phyloP scores from a whole-genome alignment of 2,113 vertebrate species.

The Leiothrix lutea region DNA sequence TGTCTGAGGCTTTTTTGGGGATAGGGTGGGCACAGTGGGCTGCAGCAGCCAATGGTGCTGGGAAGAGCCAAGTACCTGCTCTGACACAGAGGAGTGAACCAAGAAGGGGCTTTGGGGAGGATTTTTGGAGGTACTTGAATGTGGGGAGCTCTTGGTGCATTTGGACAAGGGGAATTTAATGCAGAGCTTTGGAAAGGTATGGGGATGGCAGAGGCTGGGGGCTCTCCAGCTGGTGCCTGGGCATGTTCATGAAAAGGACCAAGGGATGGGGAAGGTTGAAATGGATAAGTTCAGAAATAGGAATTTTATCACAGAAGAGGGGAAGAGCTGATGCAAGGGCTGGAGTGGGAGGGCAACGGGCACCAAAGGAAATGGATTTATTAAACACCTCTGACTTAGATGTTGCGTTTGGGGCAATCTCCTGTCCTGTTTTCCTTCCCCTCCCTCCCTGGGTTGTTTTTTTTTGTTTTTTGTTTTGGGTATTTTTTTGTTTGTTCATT shows the following conservation, averaged over 20 bases:
- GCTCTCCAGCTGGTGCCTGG: background rate
- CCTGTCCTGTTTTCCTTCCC: background rate
- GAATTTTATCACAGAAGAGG: background rate
- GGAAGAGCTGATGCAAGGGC: background rate
- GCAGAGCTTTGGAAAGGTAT: background rate
- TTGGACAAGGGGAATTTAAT: background rate
- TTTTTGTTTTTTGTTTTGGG: background rate
- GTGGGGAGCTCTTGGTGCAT: background rate
- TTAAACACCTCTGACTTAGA: background rate
- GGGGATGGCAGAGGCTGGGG: background rate
- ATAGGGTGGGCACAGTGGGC: background rate
- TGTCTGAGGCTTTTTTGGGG: background rate
- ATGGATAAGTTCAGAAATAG: background rate
- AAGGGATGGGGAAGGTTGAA: background rate
- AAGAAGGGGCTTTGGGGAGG: background rate
- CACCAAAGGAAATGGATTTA: background rate
- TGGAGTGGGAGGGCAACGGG: accelerated
- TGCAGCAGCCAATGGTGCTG: background rate
- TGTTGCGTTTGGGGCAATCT: background rate
- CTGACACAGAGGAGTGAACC: background rate
- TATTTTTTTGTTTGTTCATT: background rate
- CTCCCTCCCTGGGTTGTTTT: background rate
- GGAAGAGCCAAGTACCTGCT: background rate
- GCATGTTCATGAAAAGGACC: accelerated
- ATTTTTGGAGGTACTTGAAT: background rate